A percentile compares a stretch with the other conserved stretches of the same genome.
Evolutionary conservation across 2,888 invertebrate species (phyloP).

Genomic region (Drosophila recens): DNA sequence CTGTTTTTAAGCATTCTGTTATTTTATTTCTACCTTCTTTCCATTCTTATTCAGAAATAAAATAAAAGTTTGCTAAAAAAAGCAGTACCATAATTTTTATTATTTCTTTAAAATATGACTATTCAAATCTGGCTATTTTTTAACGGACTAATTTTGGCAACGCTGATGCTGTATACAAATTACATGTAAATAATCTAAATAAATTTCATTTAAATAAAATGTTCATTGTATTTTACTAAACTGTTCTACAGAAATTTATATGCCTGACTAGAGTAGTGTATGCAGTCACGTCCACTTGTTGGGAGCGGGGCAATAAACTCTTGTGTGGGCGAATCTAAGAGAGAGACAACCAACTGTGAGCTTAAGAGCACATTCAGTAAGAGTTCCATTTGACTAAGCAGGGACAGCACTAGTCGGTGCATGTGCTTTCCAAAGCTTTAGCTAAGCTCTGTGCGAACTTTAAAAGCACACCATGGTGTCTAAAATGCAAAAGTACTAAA

Average conservation of each 20-base stretch:
- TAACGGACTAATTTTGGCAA: no score
- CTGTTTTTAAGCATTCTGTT: no score
- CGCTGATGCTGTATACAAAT: not conserved
- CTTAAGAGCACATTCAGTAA: conserved; percentile 38
- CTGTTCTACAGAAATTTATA: not conserved
- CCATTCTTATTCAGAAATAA: no score
- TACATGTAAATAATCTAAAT: not conserved
- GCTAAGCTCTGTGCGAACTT: conserved; percentile 1
- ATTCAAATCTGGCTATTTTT: no score
- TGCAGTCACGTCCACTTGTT: conserved; percentile 48
- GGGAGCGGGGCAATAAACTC: conserved; percentile 69
- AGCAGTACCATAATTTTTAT: no score
- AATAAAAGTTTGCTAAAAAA: no score
- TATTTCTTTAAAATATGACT: no score
- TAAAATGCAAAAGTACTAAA: not conserved
- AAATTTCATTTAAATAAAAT: not conserved
- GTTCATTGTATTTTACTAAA: not conserved
- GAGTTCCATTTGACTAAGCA: conserved; percentile 3
- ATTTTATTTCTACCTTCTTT: no score
- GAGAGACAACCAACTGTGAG: conserved; percentile 10
- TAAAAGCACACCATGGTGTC: conserved; percentile 12
- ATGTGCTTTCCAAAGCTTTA: conserved; percentile 28
- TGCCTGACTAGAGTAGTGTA: conserved; percentile 8
- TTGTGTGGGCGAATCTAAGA: conserved; percentile 67
- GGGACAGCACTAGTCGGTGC: conserved; percentile 2